phyloP scores from a whole-genome alignment of 2,888 invertebrate genomes.

The Apodemia mormo region DNA sequence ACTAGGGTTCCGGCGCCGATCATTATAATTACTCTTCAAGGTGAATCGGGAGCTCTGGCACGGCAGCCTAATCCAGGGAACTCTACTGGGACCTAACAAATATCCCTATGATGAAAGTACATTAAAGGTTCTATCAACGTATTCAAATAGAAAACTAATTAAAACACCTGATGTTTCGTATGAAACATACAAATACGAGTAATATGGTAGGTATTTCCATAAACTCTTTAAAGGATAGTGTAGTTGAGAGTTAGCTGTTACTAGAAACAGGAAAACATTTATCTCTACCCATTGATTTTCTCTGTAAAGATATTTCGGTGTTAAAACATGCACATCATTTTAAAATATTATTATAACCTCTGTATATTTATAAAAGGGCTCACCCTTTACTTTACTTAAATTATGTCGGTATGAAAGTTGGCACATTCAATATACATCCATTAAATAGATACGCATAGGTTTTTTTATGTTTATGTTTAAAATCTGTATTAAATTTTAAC shows the following conservation, averaged over 20 bases:
- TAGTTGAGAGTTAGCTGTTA: background rate
- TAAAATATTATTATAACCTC: too few species aligned
- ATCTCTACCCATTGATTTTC: too few species aligned
- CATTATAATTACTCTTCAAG: slow-evolving; percentile 82
- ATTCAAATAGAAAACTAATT: slow-evolving; percentile 46
- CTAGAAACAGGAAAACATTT: too few species aligned
- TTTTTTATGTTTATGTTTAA: too few species aligned
- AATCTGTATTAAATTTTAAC: too few species aligned
- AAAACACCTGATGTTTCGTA: slow-evolving; percentile 16
- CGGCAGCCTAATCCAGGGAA: slow-evolving; percentile 67
- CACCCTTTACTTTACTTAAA: too few species aligned
- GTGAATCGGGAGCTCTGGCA: slow-evolving; percentile 66
- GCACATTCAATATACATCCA: too few species aligned
- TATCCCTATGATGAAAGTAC: slow-evolving; percentile 68
- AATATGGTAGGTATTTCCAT: slow-evolving; percentile 2
- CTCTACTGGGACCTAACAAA: slow-evolving; percentile 67
- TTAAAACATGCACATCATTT: too few species aligned
- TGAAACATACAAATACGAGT: background rate
- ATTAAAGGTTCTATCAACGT: slow-evolving; percentile 65
- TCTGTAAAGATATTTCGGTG: too few species aligned
- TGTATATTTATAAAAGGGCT: too few species aligned
- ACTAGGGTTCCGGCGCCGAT: slow-evolving; percentile 77
- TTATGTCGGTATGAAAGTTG: too few species aligned
- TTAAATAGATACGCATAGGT: too few species aligned
- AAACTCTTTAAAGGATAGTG: background rate